These are phyloP conservation scores for Myotis lucifugus DNA, from an alignment of 2,113 vertebrate genomes.

Conservation along the genomic window DNA sequence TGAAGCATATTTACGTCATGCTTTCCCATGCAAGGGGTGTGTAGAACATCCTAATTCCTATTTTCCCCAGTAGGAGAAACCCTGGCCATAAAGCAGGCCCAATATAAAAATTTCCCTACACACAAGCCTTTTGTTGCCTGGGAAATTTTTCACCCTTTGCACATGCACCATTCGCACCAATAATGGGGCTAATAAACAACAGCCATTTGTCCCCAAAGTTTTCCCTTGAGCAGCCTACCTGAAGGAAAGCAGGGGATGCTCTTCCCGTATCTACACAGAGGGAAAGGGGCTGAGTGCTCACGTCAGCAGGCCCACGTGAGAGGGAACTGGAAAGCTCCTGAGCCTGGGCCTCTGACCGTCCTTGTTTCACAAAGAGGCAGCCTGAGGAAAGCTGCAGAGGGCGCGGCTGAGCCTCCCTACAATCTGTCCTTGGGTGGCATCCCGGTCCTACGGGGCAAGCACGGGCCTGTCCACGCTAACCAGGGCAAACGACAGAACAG, in stretches of 20 bases:
- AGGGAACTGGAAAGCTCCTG: background rate
- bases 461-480: background rate
- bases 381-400: background rate
- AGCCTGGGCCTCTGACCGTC: background rate
- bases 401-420: background rate
- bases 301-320: background rate
- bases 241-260: background rate
- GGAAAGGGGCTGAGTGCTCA: background rate
- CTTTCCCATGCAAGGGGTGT: background rate
- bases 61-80: background rate
- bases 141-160: background rate
- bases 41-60: background rate
- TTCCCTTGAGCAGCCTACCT: background rate
- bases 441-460: background rate
- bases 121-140: background rate
- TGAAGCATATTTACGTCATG: background rate
- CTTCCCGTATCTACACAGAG: background rate
- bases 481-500: background rate
- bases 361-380: background rate
- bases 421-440: accelerated
- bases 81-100: background rate
- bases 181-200: background rate
- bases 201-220: background rate
- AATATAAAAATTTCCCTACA: background rate
- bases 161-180: background rate